Conservation (phyloP, 2,797 vertebrate species). For the Peromyscus nudipes region DNA sequence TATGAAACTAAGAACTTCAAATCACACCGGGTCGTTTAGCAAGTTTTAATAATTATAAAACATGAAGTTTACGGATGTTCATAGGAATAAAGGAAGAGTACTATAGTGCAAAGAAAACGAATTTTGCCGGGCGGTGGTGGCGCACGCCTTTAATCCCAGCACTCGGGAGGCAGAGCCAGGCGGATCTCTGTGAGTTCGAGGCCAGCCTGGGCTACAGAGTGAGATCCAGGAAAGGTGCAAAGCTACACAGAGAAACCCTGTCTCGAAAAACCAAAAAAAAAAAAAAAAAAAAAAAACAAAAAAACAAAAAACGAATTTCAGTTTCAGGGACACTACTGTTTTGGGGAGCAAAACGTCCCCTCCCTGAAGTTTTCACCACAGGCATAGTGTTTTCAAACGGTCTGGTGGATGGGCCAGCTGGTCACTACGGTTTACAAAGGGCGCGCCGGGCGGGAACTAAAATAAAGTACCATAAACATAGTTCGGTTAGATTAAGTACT, state of each 20-base stretch:
- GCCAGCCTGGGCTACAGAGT: no score
- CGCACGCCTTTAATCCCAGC: no score
- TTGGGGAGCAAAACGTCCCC: neutral
- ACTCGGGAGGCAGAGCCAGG: no score
- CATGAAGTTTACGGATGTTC: neutral
- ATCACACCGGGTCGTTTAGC: neutral
- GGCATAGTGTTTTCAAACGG: neutral
- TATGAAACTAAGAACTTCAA: constrained; percentile 1
- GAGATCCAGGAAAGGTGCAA: no score
- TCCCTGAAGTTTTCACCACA: neutral
- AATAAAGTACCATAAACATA: neutral
- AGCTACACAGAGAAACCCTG: no score
- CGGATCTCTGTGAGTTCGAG: no score
- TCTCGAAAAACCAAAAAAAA: no score
- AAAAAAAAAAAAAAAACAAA: no score
- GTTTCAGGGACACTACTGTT: neutral
- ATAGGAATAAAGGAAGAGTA: neutral
- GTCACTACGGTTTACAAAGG: neutral
- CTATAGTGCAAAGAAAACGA: neutral
- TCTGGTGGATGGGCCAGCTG: neutral
- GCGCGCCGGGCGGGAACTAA: neutral
- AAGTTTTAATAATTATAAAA: neutral
- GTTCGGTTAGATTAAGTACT: neutral
- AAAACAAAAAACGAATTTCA: neutral
- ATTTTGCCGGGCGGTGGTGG: neutral